A percentile compares a stretch with the other conserved stretches of the same genome.
These are phyloP conservation scores for Amblyraja radiata DNA, from an alignment of 2,797 vertebrate genomes.

Conservation along the genomic window DNA sequence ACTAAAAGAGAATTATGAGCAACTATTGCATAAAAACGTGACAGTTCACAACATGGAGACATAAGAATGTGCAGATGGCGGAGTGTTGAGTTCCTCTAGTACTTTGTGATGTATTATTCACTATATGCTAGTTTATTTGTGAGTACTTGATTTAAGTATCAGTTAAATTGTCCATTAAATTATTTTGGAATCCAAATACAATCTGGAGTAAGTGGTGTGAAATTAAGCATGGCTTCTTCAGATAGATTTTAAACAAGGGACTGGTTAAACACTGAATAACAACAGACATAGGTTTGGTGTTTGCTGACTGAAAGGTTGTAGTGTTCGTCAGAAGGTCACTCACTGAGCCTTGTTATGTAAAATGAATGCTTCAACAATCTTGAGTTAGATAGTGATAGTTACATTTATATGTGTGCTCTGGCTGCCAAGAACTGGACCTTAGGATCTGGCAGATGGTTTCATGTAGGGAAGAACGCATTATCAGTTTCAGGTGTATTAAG, in stretches of 20 bases:
- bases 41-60: not conserved
- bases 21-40: not conserved
- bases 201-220: too few relatives aligned
- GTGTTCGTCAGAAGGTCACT: not conserved
- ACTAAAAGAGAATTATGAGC: not conserved
- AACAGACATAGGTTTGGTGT: not conserved
- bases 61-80: too few relatives aligned
- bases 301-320: not conserved
- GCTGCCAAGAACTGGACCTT: not conserved
- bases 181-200: not conserved
- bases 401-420: not conserved
- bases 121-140: not conserved
- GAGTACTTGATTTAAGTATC: not conserved
- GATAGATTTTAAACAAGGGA: not conserved
- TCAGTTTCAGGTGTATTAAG: not conserved
- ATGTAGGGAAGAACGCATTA: not conserved
- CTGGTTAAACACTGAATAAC: not conserved
- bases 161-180: not conserved
- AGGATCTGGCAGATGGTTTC: not conserved
- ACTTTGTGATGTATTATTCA: not conserved
- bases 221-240: not conserved
- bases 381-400: not conserved
- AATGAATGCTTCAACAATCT: not conserved
- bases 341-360: not conserved
- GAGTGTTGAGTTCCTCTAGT: too few relatives aligned